Evolutionary conservation across 2,888 invertebrate genomes (phyloP).

Genomic region (Aradus depressus): DNA sequence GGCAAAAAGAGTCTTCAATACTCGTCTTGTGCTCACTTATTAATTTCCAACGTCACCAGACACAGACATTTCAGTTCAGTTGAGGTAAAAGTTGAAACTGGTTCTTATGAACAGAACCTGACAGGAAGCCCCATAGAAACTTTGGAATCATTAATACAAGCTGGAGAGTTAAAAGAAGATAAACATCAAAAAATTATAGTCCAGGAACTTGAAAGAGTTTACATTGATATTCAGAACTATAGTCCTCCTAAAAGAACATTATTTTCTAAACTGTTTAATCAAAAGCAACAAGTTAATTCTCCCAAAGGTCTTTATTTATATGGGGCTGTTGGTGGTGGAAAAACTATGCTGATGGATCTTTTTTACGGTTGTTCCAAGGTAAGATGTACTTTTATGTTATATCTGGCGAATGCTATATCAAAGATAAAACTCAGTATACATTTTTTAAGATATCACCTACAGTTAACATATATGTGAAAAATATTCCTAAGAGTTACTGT

Average conservation of each 20-base stretch:
- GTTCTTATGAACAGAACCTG: too few species aligned
- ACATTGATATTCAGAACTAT: conserved; percentile 51
- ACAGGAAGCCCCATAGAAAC: conserved; percentile 46
- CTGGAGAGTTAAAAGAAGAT: conserved; percentile 52
- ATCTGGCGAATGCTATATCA: background rate
- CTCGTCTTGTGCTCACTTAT: too few species aligned
- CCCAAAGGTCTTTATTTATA: conserved; percentile 78
- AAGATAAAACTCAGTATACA: background rate
- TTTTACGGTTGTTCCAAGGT: conserved; percentile 72
- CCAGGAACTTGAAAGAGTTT: conserved; percentile 55
- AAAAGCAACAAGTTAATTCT: conserved; percentile 34
- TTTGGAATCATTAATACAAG: conserved; percentile 47
- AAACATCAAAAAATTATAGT: conserved; percentile 60
- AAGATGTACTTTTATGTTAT: conserved; percentile 16
- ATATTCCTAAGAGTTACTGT: too few species aligned
- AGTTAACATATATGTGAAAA: too few species aligned
- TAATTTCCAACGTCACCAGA: too few species aligned
- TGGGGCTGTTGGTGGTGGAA: conserved; percentile 90
- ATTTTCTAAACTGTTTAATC: conserved; percentile 37
- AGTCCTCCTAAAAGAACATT: conserved; percentile 41
- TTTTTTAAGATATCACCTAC: background rate
- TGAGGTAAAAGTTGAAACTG: too few species aligned
- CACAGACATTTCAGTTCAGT: too few species aligned
- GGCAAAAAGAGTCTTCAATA: too few species aligned
- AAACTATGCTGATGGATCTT: conserved; percentile 98